Evolutionary conservation across 2,888 invertebrate genomes (phyloP).

Genomic region (Cecidostiba fungosa): DNA sequence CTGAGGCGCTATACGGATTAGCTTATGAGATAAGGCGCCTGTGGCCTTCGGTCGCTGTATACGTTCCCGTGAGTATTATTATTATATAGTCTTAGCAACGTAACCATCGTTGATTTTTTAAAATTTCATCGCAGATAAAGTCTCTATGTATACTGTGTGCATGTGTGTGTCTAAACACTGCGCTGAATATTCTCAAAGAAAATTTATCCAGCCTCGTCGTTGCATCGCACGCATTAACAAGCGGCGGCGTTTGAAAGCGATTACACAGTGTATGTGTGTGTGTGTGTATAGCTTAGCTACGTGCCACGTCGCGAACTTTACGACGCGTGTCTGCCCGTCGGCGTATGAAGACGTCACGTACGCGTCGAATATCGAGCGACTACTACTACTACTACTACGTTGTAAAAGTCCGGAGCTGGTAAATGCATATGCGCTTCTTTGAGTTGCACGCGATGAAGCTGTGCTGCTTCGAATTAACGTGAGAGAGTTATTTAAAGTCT

Average conservation of each 20-base stretch:
- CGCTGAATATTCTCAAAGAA: neutral
- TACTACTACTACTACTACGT: neutral
- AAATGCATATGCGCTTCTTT: slow-evolving; percentile 11
- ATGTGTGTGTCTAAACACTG: no score
- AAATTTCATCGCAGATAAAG: no score
- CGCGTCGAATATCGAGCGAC: slow-evolving; percentile 28
- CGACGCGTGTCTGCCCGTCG: slow-evolving; percentile 10
- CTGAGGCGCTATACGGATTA: slow-evolving; percentile 37
- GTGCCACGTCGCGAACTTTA: slow-evolving; percentile 26
- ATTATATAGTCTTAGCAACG: no score
- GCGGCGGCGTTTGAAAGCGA: neutral
- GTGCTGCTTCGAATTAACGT: neutral
- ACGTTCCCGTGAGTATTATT: no score
- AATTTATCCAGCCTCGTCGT: neutral
- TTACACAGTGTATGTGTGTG: neutral
- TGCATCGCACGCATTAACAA: neutral
- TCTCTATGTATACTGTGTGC: no score
- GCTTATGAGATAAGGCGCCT: slow-evolving; percentile 44
- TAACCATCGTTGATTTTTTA: no score
- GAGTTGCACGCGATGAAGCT: neutral
- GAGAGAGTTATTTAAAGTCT: neutral
- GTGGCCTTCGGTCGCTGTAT: neutral
- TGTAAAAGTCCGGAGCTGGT: neutral
- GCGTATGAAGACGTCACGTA: slow-evolving; percentile 39
- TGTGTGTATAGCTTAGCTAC: neutral